Evolutionary conservation across 2,113 vertebrate species (phyloP).

Genomic region (Crotalus horridus): DNA sequence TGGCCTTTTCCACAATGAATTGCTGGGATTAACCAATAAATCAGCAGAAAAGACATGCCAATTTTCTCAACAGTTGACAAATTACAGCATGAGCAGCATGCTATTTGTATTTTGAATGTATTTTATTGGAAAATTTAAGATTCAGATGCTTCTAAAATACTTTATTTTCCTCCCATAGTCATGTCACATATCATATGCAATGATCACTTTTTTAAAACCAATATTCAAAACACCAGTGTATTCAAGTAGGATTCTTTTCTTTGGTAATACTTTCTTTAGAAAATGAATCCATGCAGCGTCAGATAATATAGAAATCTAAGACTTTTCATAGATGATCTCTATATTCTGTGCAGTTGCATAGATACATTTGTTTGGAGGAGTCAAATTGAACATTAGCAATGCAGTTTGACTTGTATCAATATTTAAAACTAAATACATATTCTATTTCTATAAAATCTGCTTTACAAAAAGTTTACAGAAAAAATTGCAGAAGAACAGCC

Average conservation of each 20-base stretch:
- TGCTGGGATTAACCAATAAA: slow-evolving; percentile 80
- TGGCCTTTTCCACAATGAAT: slow-evolving; percentile 78
- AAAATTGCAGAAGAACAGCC: not conserved
- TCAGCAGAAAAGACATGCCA: slow-evolving; percentile 79
- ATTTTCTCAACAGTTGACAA: slow-evolving; percentile 78
- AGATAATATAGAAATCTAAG: not conserved
- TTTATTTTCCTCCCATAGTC: slow-evolving; percentile 39
- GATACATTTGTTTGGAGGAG: slow-evolving; percentile 15
- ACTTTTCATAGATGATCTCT: not conserved
- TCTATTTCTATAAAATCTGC: not conserved
- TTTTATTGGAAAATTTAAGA: slow-evolving; percentile 47
- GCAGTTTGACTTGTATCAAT: not conserved
- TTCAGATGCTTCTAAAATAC: slow-evolving; percentile 31
- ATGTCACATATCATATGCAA: slow-evolving; percentile 30
- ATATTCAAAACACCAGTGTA: slow-evolving; percentile 5
- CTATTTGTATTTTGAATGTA: slow-evolving; percentile 56
- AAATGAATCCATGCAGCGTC: not conserved
- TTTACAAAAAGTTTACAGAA: not conserved
- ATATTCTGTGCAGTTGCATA: slow-evolving; percentile 7
- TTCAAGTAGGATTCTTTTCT: slow-evolving; percentile 34
- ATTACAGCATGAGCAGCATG: slow-evolving; percentile 66
- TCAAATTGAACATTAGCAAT: not conserved
- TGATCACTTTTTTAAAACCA: slow-evolving; percentile 26
- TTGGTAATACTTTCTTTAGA: slow-evolving; percentile 30
- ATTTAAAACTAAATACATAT: not conserved